Evolutionary conservation across 1,140 invertebrate genomes (phyloP), one percentile per base, ranked within the genome.

Genomic region (Trichoplusia ni): DNA sequence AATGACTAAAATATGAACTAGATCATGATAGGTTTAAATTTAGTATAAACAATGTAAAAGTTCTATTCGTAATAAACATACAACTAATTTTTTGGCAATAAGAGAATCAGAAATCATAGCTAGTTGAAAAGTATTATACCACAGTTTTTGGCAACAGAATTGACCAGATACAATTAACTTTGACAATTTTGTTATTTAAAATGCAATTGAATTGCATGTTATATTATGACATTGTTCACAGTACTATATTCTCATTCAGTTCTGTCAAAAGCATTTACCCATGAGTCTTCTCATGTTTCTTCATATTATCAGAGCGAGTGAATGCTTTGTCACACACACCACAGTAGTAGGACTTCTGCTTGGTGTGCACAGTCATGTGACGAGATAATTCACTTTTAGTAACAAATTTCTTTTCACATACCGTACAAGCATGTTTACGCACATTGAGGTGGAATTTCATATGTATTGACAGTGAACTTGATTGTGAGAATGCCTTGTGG

Each of bases 381-480:
- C 92, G 86, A 33, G 92, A 92, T 23, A 93, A 75, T 68, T 92
- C 91, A 84, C 92, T 92, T 71, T 93, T 93, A n/a, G 92, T 92
- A 25, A 92, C 91, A 81, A 93, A 93, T 29, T 92, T 92, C 71
- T 93, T 93, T 65, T 93, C 92, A 76, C 92, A 93, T 11, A 91
- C 84, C 4, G 90, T 90, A 69, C 91, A 91, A 9, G 84, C 85
- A 83, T 91, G 90, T 67, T 91, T 91, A 14, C 90, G 82, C 0
- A 93, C 88, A 53, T 93, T 94, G 1, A 94, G 79, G 73, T 94
- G 93, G 38, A 93, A 92, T 75, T 93, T 92, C 92, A 93, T 93
- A 71, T 94, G 93, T 46, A 93, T 92, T 60, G 92, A 93, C 1
- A 94, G 76, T 47, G 91, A 93, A 68, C 91, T 92, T 0, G 91